Evolutionary conservation across 2,797 vertebrate species (phyloP), one percentile per base, ranked within the genome.

Genomic region (Lagocephalus sceleratus): DNA sequence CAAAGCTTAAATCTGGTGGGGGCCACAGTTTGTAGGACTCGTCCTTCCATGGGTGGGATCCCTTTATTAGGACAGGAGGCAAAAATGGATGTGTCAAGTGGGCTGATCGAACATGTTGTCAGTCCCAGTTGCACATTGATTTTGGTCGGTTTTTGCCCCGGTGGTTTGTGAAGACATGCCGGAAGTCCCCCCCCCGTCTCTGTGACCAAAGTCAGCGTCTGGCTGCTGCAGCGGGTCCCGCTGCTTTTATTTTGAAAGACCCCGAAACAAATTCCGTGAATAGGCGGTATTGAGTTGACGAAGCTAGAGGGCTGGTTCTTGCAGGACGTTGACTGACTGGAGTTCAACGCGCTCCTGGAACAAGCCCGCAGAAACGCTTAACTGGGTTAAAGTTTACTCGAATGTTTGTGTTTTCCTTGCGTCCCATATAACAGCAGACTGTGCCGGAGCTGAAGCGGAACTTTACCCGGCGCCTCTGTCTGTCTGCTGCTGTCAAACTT

Each of bases 401-500:
- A n/a, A 38, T 60, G 49, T 59, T 49, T 22, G 19, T 14, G 10
- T 58, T 51, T 20, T 9, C 8, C 32, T 1, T 39, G 1, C 29
- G 40, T 39, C 29, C 60, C 6, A 17, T 1, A n/a, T 23, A 48
- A 5, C 26, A 19, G 16, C 26, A 25, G 38, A 7, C 10, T 54
- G 52, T 63, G 55, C 60, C 21, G 49, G 16, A 19, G 25, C n/a
- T 16, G 35, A 38, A n/a, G 16, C 43, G n/a, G 54, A 20, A 29
- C 41, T 19, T 60, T 47, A 20, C 8, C 43, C 2, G 20, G 47
- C 51, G 29, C 43, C 41, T 62, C 72, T 42, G 40, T n/a, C 42
- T 57, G 32, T 64, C 72, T 41, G 58, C 71, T 73, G 79, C 81
- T 85, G 84, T 88, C 83, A 84, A 69, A 83, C 69, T 66, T 55